These are phyloP conservation scores for Drosophila stalkeri DNA, from an alignment of 2,888 invertebrate genomes.

Conservation along the genomic window DNA sequence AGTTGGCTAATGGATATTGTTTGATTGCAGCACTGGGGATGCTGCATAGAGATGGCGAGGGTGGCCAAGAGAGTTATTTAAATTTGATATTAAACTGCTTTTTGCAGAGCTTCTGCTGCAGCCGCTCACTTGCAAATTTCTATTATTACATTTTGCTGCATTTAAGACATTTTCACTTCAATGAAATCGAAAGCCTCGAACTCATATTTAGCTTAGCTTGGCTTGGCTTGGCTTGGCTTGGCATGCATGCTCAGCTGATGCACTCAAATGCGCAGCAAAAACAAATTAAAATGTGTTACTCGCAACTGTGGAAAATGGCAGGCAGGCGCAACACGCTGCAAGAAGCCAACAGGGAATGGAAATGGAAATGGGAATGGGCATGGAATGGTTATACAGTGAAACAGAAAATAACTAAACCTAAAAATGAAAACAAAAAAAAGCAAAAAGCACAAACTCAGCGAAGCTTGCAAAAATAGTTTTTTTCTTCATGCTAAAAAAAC, in stretches of 20 bases:
- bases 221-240: neutral
- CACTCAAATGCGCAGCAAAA: slow-evolving; percentile 78
- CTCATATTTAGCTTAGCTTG: slow-evolving; percentile 18
- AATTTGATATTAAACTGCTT: neutral
- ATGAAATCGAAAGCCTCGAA: slow-evolving; percentile 67
- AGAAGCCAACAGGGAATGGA: slow-evolving; percentile 43
- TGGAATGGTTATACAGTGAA: slow-evolving; percentile 36
- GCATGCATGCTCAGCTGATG: slow-evolving; percentile 79
- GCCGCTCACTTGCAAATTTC: slow-evolving; percentile 10
- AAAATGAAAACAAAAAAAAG: slow-evolving; percentile 30
- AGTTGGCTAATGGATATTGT: slow-evolving; percentile 23
- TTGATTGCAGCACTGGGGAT: slow-evolving; percentile 10
- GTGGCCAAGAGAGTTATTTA: neutral
- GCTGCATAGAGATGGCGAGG: neutral
- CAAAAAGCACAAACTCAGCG: slow-evolving; percentile 62
- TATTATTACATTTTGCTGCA: neutral
- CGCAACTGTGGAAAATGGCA: slow-evolving; percentile 58
- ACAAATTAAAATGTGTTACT: slow-evolving; percentile 71
- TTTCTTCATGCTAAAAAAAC: slow-evolving; percentile 39
- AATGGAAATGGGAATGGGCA: slow-evolving; percentile 50
- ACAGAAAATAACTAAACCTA: slow-evolving; percentile 9
- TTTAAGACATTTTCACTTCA: slow-evolving; percentile 44
- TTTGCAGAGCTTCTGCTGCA: neutral
- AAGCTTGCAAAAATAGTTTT: slow-evolving; percentile 74
- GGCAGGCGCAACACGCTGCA: slow-evolving; percentile 29